Base-by-base conservation (phyloP, 92 coral and sea anemone genomes). In the Zoanthus sansibaricus region DNA sequence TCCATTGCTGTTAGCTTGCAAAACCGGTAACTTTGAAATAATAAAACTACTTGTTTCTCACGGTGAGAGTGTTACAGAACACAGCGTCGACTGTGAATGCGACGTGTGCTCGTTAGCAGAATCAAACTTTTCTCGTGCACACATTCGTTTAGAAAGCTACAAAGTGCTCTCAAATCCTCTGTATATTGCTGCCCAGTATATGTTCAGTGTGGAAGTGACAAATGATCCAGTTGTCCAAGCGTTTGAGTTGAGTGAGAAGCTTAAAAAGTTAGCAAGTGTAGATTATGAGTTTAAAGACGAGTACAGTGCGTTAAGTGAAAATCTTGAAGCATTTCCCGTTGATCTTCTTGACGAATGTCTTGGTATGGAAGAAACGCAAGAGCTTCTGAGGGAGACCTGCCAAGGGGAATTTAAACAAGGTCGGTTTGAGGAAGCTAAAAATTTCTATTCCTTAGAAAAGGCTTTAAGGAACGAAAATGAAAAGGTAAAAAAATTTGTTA, bases 221-320 rank as follows among this genome's bases (percentile, higher is more conserved):
- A 55, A 48, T 1, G 92, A 73, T 30, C 90, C 90, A n/a, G 44
- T 90, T 16, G 31, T 72, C 66, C 55, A 64, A 16, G 86, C 90
- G 12, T 90, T 77, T 33, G 82, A 58, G 33, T 78, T 90, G 21
- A 86, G 71, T 69, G 80, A 59, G 67, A 88, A 79, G 51, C 80
- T 86, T 8, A 37, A 51, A 58, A 68, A 62, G 61, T 12, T 71
- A 21, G 90, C 83, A n/a, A 71, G 55, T 12, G 47, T 48, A 20
- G 88, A 90, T 9, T 77, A 84, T 33, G 91, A 89, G 61, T 89
- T 83, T 47, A 83, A 71, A 14, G 78, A 84, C 47, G 89, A 90
- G 49, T 90, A 86, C 58, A 54, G 51, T 10, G 77, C 33, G 21
- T 77, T 90, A 5, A 37, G 49, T 14, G 49, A 55, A 30, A 44